These are phyloP conservation scores for Otis tarda DNA, from an alignment of 2,113 vertebrate genomes.

Conservation along the genomic window DNA sequence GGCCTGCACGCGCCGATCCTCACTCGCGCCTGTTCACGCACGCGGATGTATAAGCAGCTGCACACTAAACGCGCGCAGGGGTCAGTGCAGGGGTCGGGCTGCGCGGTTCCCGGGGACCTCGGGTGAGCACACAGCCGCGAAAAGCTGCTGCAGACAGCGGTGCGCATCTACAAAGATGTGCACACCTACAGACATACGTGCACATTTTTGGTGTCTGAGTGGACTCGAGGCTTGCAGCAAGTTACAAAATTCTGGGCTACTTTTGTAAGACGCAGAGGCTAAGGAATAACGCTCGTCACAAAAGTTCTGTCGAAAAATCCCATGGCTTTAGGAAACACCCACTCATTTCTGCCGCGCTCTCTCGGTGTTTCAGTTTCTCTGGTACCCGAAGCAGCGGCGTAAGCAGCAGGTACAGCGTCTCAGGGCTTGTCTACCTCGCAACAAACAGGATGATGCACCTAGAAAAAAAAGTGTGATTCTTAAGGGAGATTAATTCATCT, in stretches of 20 bases:
- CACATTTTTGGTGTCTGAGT: too few relatives aligned
- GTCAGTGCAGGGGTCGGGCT: fast-evolving
- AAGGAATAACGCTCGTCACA: neutral
- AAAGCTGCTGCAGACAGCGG: neutral
- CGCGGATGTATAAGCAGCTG: neutral
- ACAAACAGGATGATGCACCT: neutral
- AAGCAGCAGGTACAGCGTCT: neutral
- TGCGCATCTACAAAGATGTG: neutral
- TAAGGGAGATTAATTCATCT: neutral
- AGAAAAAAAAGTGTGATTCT: neutral
- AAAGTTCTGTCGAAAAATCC: neutral
- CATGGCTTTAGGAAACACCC: neutral
- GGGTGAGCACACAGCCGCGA: neutral
- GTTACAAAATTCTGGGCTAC: neutral
- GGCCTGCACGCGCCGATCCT: neutral
- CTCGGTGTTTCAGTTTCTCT: neutral
- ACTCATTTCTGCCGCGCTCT: fast-evolving
- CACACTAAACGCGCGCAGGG: neutral
- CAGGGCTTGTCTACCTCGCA: fast-evolving
- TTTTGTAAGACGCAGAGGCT: neutral
- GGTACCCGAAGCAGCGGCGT: neutral
- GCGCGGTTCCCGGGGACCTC: neutral
- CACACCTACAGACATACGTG: fast-evolving
- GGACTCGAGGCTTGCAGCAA: neutral
- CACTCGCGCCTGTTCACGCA: neutral